Base-by-base conservation (phyloP, 53 echinoderm and acorn worm species). In the Henricia sp. region DNA sequence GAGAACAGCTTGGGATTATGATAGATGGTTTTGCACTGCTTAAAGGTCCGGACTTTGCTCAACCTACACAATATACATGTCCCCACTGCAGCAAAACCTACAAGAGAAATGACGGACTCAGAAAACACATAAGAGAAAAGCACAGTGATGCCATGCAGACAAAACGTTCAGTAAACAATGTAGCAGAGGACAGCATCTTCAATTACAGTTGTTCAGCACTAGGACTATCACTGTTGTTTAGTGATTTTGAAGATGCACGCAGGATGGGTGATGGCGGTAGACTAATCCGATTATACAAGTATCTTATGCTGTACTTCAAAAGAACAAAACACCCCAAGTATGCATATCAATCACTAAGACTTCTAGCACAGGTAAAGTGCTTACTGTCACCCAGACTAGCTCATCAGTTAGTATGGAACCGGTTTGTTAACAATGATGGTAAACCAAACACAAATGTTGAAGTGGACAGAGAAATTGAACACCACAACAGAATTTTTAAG, bases 401-500 rank as follows among this genome's bases (percentile, higher is more conserved):
- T 19, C 68, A 87, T 40, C 39, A 80, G 19, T 82, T 93, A 12
- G 72, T 68, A 24, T 90, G 90, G 87, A 93, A 93, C 46, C 68
- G 93, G 39, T 87, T 37, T 71, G 87, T 90, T 0, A 93, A 93
- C 50, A 74, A 70, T 40, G 23, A 44, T 24, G 82, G 83, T 13
- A 48, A n/a, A n/a, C n/a, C n/a, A n/a, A n/a, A n/a, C n/a, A n/a
- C n/a, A n/a, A n/a, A n/a, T n/a, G n/a, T n/a, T n/a, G n/a, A n/a
- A n/a, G n/a, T n/a, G n/a, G n/a, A n/a, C n/a, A n/a, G n/a, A n/a
- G n/a, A n/a, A 84, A 26, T 51, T 43, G 86, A 93, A 35, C 90
- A 93, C 57, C 86, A 87, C 19, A 90, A 93, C 56, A 56, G 86
- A 30, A 37, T 58, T 6, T 93, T 90, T 55, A 93, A 87, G 27